Percentiles rank a stretch among this genome's conserved stretches.
phyloP scores from a whole-genome alignment of 2,797 vertebrate species.

The Choloepus didactylus region DNA sequence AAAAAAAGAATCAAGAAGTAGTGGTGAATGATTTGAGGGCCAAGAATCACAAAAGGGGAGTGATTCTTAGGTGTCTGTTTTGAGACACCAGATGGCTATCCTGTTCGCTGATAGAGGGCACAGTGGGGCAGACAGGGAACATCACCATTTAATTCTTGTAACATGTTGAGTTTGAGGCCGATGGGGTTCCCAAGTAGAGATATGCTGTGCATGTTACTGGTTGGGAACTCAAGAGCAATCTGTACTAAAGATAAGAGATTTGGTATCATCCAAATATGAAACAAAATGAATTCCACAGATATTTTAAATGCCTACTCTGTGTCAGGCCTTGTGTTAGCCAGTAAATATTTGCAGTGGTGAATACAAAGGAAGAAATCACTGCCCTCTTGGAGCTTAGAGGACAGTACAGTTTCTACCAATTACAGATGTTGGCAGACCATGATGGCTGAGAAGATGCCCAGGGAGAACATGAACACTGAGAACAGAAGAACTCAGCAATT shows the following conservation, averaged over 20 bases:
- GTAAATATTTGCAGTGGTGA: background rate
- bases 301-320: background rate
- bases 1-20: background rate
- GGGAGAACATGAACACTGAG: background rate
- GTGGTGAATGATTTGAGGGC: background rate
- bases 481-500: background rate
- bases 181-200: background rate
- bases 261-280: background rate
- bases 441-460: background rate
- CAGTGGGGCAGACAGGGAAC: background rate
- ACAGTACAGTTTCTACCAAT: background rate
- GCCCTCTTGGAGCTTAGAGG: background rate
- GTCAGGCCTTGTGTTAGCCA: background rate
- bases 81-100: background rate
- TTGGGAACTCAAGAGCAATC: slow-evolving; percentile 21
- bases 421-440: background rate
- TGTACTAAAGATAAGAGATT: background rate
- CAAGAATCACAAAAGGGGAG: background rate
- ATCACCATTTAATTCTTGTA: background rate
- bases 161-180: background rate
- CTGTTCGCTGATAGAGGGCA: background rate
- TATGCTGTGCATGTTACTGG: background rate
- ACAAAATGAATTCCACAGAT: slow-evolving; percentile 40
- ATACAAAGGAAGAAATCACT: background rate
- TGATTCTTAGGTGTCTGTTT: background rate